Percentiles rank a stretch among this genome's conserved stretches.
These are phyloP conservation scores for Arion vulgaris DNA, from an alignment of 1,140 invertebrate species.

Conservation along the genomic window DNA sequence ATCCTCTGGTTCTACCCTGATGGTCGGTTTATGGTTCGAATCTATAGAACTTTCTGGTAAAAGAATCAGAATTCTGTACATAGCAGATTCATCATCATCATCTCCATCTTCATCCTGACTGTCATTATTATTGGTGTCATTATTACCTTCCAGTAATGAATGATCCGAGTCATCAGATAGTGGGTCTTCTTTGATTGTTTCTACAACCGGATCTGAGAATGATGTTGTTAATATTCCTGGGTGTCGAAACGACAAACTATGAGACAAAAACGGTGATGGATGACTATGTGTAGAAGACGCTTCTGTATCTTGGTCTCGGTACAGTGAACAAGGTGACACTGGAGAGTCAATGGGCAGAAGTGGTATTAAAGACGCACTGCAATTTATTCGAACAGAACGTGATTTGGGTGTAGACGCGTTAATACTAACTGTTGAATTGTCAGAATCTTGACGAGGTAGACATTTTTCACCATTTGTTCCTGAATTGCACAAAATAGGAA, in stretches of 20 bases:
- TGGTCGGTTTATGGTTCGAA: slow-evolving; percentile 44
- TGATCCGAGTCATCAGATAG: neutral
- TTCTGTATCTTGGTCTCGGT: neutral
- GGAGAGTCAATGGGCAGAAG: slow-evolving; percentile 51
- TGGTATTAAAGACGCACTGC: slow-evolving; percentile 53
- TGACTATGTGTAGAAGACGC: slow-evolving; percentile 21
- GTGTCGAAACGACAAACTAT: neutral
- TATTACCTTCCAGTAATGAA: neutral
- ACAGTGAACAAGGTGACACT: neutral
- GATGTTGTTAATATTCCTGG: slow-evolving; percentile 47
- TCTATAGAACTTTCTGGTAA: slow-evolving; percentile 73
- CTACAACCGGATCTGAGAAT: slow-evolving; percentile 49
- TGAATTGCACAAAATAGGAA: neutral
- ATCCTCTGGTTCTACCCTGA: slow-evolving; percentile 53
- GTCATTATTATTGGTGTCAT: neutral
- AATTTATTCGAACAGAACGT: slow-evolving; percentile 36
- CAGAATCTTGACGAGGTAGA: slow-evolving; percentile 31
- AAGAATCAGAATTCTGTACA: slow-evolving; percentile 93
- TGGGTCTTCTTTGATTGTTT: slow-evolving; percentile 31
- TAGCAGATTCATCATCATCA: slow-evolving; percentile 43
- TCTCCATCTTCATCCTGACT: slow-evolving; percentile 37
- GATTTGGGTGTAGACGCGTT: neutral
- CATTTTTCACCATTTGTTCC: slow-evolving; percentile 26
- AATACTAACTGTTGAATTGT: slow-evolving; percentile 14
- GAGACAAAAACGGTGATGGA: slow-evolving; percentile 35